A percentile compares a stretch with the other conserved stretches of the same genome.
phyloP scores from a whole-genome alignment of 2,797 vertebrate species.

The Cynodonichthys magdalenae region DNA sequence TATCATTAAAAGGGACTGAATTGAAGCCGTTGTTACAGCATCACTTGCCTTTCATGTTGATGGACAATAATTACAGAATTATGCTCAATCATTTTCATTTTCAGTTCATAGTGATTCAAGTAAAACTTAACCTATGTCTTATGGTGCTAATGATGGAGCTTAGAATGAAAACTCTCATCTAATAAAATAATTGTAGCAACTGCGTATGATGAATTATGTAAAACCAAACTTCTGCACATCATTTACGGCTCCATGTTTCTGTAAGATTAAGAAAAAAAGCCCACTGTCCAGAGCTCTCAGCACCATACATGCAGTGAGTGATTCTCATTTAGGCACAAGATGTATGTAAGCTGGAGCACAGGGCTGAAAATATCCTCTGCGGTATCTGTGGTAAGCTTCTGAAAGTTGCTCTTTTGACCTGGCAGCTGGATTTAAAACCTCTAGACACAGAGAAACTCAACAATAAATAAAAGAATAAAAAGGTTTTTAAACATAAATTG shows the following conservation, averaged over 20 bases:
- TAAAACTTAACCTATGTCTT: too few species aligned
- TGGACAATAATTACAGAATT: too few species aligned
- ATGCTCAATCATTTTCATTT: too few species aligned
- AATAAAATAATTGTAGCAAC: not conserved
- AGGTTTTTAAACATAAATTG: not conserved
- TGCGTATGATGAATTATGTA: not conserved
- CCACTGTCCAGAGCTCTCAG: conserved; percentile 4
- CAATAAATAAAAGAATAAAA: too few species aligned
- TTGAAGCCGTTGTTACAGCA: too few species aligned
- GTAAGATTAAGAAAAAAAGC: not conserved
- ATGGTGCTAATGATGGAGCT: too few species aligned
- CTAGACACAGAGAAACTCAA: too few species aligned
- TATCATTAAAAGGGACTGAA: too few species aligned
- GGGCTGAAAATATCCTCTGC: conserved; percentile 44
- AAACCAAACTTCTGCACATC: not conserved
- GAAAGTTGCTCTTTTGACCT: conserved; percentile 40
- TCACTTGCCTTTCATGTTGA: too few species aligned
- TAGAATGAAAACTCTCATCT: too few species aligned
- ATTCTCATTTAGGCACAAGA: conserved; percentile 33
- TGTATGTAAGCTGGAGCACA: conserved; percentile 26
- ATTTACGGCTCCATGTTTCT: too few species aligned
- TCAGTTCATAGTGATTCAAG: too few species aligned
- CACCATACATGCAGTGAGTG: conserved; percentile 8
- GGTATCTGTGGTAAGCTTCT: conserved; percentile 44
- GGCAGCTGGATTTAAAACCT: conserved; percentile 37